Percentiles rank a stretch among this genome's conserved stretches.
These are phyloP conservation scores for Montipora foliosa DNA, from an alignment of 64 coral and sea anemone genomes.

Conservation along the genomic window DNA sequence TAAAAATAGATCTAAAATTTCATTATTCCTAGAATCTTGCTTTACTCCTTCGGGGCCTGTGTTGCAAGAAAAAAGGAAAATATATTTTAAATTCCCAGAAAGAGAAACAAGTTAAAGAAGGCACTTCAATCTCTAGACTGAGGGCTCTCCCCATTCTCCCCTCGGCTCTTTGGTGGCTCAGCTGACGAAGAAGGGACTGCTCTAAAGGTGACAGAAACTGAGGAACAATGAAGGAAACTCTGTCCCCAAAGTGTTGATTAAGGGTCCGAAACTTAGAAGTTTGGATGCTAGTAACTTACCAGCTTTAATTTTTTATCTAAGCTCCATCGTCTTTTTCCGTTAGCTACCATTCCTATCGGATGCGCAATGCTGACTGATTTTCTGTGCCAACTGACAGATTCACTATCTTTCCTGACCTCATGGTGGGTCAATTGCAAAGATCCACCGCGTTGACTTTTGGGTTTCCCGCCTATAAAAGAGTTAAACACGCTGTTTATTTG, in stretches of 20 bases:
- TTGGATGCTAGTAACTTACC: neutral
- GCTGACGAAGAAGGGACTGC: too few species aligned
- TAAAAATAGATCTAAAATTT: neutral
- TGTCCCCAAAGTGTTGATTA: too few species aligned
- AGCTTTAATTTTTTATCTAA: neutral
- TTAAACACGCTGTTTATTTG: too few species aligned
- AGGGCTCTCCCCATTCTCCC: too few species aligned
- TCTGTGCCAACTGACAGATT: neutral
- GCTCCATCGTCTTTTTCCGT: neutral
- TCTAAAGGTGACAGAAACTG: too few species aligned
- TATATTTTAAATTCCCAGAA: too few species aligned
- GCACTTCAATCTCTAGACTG: too few species aligned
- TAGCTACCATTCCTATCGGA: neutral
- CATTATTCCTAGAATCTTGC: neutral
- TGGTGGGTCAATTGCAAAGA: neutral
- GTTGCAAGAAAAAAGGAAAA: neutral
- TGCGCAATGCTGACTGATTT: neutral
- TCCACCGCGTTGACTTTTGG: neutral
- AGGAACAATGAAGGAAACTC: too few species aligned
- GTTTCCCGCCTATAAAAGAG: neutral
- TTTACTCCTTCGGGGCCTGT: neutral
- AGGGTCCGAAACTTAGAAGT: too few species aligned
- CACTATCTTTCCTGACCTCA: neutral
- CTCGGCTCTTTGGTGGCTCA: too few species aligned
- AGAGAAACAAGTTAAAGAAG: too few species aligned